Evolutionary conservation across 2,888 invertebrate genomes (phyloP).

Genomic region (Teinopalpus imperialis): DNA sequence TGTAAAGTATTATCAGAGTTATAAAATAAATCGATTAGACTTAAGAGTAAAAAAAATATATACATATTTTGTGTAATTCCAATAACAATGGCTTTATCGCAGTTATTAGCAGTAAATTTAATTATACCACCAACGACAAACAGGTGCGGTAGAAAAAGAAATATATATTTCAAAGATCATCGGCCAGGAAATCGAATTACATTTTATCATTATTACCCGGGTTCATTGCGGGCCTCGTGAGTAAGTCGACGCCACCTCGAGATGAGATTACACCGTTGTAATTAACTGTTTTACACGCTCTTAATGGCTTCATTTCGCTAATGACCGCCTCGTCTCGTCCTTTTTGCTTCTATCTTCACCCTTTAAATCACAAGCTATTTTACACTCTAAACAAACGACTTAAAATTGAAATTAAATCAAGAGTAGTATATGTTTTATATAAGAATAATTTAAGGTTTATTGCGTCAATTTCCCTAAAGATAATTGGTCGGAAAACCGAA

Average conservation of each 20-base stretch:
- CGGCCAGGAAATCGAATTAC: constrained; percentile 22
- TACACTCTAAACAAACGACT: constrained; percentile 32
- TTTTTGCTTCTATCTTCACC: constrained; percentile 45
- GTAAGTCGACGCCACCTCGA: constrained; percentile 37
- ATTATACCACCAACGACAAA: too few relatives aligned
- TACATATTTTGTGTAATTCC: too few relatives aligned
- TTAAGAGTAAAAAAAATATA: too few relatives aligned
- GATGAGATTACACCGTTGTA: constrained; percentile 56
- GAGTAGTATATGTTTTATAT: constrained; percentile 23
- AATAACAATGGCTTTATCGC: too few relatives aligned
- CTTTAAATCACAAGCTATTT: constrained; percentile 36
- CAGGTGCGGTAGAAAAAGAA: constrained; percentile 5
- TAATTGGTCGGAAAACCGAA: constrained; percentile 12
- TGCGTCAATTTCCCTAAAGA: constrained; percentile 8
- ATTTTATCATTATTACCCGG: constrained; percentile 21
- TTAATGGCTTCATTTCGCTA: constrained; percentile 76
- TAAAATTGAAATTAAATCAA: constrained; percentile 31
- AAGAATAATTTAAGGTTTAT: constrained; percentile 17
- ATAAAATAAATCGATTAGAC: too few relatives aligned
- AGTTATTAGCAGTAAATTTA: too few relatives aligned
- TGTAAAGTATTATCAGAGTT: too few relatives aligned
- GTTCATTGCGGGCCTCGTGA: constrained; percentile 18
- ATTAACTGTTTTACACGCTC: constrained; percentile 78
- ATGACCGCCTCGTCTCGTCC: constrained; percentile 64
- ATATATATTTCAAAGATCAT: background rate